A percentile compares a stretch with the other conserved stretches of the same genome.
Evolutionary conservation across 2,888 invertebrate species (phyloP).

Genomic region (Therioaphis trifolii): DNA sequence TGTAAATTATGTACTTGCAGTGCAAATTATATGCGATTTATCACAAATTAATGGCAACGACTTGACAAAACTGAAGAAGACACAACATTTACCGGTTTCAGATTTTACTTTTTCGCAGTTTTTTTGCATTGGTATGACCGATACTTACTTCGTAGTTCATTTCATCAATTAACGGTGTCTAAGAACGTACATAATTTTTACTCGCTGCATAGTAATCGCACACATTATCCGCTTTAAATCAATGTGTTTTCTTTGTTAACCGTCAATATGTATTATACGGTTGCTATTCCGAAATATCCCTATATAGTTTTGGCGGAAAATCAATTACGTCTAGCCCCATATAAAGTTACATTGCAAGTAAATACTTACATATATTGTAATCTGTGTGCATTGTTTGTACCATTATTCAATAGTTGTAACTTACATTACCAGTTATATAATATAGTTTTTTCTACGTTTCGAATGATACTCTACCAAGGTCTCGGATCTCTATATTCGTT

Average conservation of each 20-base stretch:
- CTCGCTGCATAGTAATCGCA: not conserved
- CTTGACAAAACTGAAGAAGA: not conserved
- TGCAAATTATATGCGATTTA: not conserved
- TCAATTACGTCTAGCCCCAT: not conserved
- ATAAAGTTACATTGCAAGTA: too few species aligned
- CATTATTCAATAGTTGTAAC: not conserved
- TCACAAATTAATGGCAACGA: not conserved
- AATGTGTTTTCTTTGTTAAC: not conserved
- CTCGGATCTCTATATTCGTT: too few species aligned
- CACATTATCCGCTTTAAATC: not conserved
- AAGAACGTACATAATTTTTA: not conserved
- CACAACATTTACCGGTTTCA: not conserved
- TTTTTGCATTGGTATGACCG: not conserved
- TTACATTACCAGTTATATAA: too few species aligned
- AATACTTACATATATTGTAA: too few species aligned
- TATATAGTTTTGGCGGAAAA: slow-evolving; percentile 3
- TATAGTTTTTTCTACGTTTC: too few species aligned
- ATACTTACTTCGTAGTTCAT: not conserved
- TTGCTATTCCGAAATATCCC: not conserved
- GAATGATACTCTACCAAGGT: too few species aligned
- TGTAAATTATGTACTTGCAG: too few species aligned
- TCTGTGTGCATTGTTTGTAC: not conserved
- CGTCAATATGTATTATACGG: not conserved
- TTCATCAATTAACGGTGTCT: not conserved
- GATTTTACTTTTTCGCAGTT: not conserved